Percentiles rank a stretch among this genome's conserved stretches.
Conservation (phyloP, 2,888 invertebrate genomes). For the Chironomus riparius region DNA sequence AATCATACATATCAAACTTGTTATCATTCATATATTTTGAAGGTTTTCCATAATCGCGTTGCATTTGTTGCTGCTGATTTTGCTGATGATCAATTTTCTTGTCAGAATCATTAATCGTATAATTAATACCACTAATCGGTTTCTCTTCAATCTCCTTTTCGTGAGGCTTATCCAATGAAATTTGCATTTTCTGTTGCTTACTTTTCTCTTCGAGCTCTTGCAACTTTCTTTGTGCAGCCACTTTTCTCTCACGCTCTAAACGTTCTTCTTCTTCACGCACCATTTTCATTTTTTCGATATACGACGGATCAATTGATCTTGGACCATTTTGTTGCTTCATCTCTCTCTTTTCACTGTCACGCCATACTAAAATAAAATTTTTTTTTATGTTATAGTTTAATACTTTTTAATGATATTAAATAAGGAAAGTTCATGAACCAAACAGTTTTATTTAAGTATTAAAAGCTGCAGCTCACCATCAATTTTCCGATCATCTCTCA, state of each 20-base stretch:
- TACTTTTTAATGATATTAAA: too few species aligned
- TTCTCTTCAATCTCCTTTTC: constrained; percentile 32
- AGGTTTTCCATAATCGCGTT: constrained; percentile 34
- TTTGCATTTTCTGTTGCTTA: constrained; percentile 47
- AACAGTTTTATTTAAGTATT: too few species aligned
- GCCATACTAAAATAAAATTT: constrained; percentile 24
- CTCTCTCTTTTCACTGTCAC: constrained; percentile 29
- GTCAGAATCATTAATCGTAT: constrained; percentile 34
- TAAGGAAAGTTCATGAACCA: too few species aligned
- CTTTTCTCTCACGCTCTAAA: constrained; percentile 30
- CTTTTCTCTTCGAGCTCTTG: constrained; percentile 59
- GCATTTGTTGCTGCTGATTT: too few species aligned
- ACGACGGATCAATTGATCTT: not conserved
- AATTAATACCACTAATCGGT: constrained; percentile 30
- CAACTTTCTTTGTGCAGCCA: constrained; percentile 54
- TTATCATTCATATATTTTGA: constrained; percentile 11
- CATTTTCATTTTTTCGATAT: constrained; percentile 28
- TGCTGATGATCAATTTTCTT: constrained; percentile 29
- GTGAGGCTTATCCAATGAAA: constrained; percentile 28
- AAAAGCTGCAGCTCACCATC: not conserved
- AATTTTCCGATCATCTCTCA: constrained; percentile 31
- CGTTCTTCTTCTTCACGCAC: constrained; percentile 30
- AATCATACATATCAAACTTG: constrained; percentile 7
- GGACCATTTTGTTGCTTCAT: not conserved
- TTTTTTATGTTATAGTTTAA: not conserved